phyloP scores from a whole-genome alignment of 2,888 invertebrate species.

The Graphium colonna region DNA sequence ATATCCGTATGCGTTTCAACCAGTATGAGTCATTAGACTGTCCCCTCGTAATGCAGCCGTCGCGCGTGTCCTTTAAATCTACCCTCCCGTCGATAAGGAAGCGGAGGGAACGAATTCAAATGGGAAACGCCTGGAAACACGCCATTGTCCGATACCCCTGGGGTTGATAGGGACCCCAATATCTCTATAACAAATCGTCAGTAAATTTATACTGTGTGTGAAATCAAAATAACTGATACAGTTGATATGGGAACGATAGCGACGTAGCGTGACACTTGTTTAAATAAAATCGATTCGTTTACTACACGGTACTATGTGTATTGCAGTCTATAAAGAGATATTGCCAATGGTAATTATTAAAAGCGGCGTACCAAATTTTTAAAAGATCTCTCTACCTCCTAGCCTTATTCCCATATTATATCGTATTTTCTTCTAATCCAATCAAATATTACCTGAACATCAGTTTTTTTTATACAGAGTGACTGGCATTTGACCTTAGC shows the following conservation, averaged over 20 bases:
- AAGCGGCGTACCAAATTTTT: too few species aligned
- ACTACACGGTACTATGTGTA: too few species aligned
- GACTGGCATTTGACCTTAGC: too few species aligned
- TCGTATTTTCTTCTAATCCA: too few species aligned
- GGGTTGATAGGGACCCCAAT: constrained; percentile 65
- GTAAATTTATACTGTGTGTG: constrained; percentile 67
- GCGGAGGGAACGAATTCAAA: constrained; percentile 69
- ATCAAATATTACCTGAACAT: too few species aligned
- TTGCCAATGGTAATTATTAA: too few species aligned
- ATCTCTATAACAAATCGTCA: constrained; percentile 57
- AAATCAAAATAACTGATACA: constrained; percentile 56
- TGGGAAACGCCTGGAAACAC: constrained; percentile 73
- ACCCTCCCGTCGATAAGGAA: constrained; percentile 58
- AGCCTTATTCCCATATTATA: too few species aligned
- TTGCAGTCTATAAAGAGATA: too few species aligned
- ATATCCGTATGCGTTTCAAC: constrained; percentile 4
- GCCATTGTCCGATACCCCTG: constrained; percentile 66
- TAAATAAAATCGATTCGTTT: not conserved
- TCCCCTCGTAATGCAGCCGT: constrained; percentile 40
- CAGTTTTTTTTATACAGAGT: too few species aligned
- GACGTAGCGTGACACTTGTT: not conserved
- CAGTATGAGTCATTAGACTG: constrained; percentile 39
- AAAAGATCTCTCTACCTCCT: too few species aligned
- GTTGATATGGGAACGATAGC: not conserved
- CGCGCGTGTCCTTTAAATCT: constrained; percentile 35